Evolutionary conservation across 2,888 invertebrate species (phyloP), one percentile per base, ranked within the genome.

Genomic region (Erebia ligea): DNA sequence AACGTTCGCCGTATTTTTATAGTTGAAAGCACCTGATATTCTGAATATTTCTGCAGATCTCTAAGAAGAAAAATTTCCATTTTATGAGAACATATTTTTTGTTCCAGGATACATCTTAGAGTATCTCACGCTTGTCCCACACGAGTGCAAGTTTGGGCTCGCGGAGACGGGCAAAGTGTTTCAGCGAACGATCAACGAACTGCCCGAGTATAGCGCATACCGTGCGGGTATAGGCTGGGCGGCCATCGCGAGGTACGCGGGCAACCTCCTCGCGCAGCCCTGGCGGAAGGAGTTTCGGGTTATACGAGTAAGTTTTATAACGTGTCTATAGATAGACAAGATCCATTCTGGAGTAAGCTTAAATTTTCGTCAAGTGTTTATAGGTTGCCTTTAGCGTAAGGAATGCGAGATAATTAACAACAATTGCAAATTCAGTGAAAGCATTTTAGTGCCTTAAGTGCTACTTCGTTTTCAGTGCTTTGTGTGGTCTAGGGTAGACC

Each of bases 281-380:
- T 98, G 98, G 98, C 92, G 98, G 77, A 96, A 96, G 85, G 98
- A 98, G 86, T 98, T 97, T 85, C 94, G 95, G 78, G 95, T 95
- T 73, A 95, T 98, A 74, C 95, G 97, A 94, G 98, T 98, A 83
- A 86, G 87, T 78, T 15, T 50, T 34, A 19, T 34, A 0, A 21
- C 9, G 17, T 19, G 10, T 1, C 10, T 9, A 52, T n/a, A 6
- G 15, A 1, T 48, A 48, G 15, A 50, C 1, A 50, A 5, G 1
- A 50, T 50, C 6, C 1, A 2, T 50, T 50, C n/a, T 50, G 50
- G 50, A 50, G 50, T 50, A n/a, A n/a, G 15, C 5, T 15, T 13
- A 8, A 6, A 34, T 34, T 34, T 34, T 34, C 34, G 5, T 34
- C 34, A 34, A 34, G 6, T 34, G 34, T 34, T 34, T 34, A 34